These are phyloP conservation scores for Cotesia congregata DNA, from an alignment of 2,888 invertebrate genomes.

Conservation along the genomic window DNA sequence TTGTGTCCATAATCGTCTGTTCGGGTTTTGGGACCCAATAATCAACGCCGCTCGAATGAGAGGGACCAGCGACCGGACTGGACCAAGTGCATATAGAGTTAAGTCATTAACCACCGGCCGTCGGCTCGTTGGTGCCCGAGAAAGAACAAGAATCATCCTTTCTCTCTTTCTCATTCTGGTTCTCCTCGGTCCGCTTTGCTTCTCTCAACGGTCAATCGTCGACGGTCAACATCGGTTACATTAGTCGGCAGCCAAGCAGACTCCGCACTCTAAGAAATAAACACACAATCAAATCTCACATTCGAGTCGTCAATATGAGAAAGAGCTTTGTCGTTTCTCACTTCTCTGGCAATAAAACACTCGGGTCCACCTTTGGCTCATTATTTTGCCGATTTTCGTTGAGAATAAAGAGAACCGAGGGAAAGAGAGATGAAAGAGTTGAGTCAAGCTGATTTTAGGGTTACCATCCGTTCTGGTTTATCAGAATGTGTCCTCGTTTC, in stretches of 20 bases:
- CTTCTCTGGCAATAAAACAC: conserved; percentile 46
- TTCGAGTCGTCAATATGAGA: conserved; percentile 6
- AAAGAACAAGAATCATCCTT: conserved; percentile 9
- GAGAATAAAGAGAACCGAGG: background rate
- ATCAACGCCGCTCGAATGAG: conserved; percentile 20
- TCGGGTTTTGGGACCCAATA: conserved; percentile 27
- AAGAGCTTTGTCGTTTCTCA: conserved; percentile 38
- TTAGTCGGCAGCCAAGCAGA: background rate
- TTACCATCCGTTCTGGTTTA: no score
- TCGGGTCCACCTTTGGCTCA: conserved; percentile 47
- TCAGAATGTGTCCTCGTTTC: no score
- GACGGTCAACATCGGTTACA: conserved; percentile 11
- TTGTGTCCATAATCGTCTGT: conserved; percentile 18
- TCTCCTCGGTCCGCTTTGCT: conserved; percentile 30
- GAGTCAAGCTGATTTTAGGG: no score
- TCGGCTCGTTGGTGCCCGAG: conserved; percentile 53
- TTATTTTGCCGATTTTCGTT: conserved; percentile 58
- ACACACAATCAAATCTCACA: background rate
- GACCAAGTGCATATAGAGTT: conserved; percentile 61
- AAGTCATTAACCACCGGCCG: conserved; percentile 63
- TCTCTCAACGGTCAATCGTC: conserved; percentile 31
- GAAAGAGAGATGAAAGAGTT: background rate
- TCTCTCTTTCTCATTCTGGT: conserved; percentile 39
- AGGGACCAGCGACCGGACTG: conserved; percentile 24
- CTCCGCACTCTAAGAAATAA: background rate